Percentiles rank a stretch among this genome's conserved stretches.
phyloP scores from a whole-genome alignment of 2,797 vertebrate genomes.

The Sardinella longiceps region DNA sequence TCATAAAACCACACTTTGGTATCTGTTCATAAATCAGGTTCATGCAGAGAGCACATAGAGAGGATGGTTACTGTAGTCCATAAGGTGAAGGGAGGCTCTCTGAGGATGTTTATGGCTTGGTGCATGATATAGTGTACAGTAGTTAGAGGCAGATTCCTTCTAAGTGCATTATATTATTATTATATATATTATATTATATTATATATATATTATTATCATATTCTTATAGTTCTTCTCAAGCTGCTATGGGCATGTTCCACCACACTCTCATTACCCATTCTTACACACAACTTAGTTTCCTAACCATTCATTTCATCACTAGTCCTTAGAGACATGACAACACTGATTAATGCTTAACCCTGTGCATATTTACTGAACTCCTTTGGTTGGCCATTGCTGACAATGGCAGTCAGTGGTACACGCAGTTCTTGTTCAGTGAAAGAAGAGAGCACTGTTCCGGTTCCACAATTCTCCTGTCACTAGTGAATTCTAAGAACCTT shows the following conservation, averaged over 20 bases:
- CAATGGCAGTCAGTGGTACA: not conserved
- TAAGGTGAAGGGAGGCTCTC: not conserved
- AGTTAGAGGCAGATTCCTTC: not conserved
- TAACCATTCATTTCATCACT: not conserved
- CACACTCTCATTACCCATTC: not conserved
- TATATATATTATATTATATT: too few species aligned
- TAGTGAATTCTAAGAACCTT: not conserved
- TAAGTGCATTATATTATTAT: too few species aligned
- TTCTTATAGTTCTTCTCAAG: not conserved
- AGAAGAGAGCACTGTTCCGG: not conserved
- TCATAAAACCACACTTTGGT: not conserved
- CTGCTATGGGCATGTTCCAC: not conserved
- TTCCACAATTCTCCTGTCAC: conserved; percentile 2
- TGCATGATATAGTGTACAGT: not conserved
- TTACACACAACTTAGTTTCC: not conserved
- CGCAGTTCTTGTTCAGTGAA: not conserved
- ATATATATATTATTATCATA: too few species aligned
- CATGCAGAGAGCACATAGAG: not conserved
- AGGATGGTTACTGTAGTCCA: not conserved
- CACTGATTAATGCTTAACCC: conserved; percentile 22
- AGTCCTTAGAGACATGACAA: not conserved
- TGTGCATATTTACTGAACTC: not conserved
- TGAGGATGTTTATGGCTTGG: not conserved
- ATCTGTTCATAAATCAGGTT: not conserved
- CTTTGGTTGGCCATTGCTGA: conserved; percentile 2